phyloP scores from a whole-genome alignment of 1,140 invertebrate genomes.

The Drosophila burlai region DNA sequence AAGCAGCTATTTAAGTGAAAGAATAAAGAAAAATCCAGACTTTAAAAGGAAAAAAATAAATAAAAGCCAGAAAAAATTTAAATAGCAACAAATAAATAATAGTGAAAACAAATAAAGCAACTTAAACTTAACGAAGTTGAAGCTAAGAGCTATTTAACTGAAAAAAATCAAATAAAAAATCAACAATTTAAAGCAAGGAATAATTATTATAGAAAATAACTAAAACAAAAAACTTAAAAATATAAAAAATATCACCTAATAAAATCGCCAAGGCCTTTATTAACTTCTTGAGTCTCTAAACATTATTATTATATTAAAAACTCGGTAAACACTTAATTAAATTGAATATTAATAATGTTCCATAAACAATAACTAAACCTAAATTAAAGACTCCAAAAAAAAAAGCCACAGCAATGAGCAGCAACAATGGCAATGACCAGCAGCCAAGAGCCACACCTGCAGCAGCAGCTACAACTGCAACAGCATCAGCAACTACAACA shows the following conservation, averaged over 20 bases:
- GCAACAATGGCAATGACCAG: conserved; percentile 58
- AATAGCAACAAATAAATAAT: not conserved
- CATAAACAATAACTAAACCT: conserved; percentile 16
- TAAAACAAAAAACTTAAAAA: too few species aligned
- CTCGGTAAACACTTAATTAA: not conserved
- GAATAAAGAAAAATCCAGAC: too few species aligned
- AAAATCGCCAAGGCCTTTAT: not conserved
- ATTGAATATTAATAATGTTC: conserved; percentile 8
- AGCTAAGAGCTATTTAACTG: too few species aligned
- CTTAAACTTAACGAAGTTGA: not conserved
- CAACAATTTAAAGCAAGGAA: too few species aligned
- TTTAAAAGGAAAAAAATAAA: too few species aligned
- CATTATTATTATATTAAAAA: too few species aligned
- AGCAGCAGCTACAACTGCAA: conserved; percentile 16
- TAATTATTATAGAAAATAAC: too few species aligned
- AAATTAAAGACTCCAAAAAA: conserved; percentile 9
- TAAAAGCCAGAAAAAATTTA: too few species aligned
- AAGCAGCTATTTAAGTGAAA: too few species aligned
- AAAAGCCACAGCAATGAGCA: conserved; percentile 55
- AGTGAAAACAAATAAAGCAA: not conserved
- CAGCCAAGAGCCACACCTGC: conserved; percentile 40
- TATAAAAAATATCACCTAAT: not conserved
- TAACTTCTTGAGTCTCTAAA: not conserved
- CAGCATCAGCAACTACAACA: not conserved
- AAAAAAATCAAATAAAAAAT: too few species aligned